Percentiles rank a stretch among this genome's conserved stretches.
These are phyloP conservation scores for Tenthredo amoena DNA, from an alignment of 2,888 invertebrate species.

Conservation along the genomic window DNA sequence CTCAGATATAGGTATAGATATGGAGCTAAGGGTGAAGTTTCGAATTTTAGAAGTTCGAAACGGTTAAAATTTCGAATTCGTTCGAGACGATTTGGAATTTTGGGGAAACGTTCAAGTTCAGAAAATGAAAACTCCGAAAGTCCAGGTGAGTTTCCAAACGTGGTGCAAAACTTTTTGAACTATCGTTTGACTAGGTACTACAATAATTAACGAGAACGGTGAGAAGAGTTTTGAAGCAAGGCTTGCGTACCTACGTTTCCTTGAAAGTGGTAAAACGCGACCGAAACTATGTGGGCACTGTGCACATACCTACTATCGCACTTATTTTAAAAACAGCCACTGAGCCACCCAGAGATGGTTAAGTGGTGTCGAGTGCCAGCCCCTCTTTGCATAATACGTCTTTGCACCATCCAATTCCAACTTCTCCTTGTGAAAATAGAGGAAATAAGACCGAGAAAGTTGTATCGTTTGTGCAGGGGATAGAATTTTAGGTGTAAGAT, in stretches of 20 bases:
- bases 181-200: too few relatives aligned
- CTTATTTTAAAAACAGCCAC: constrained; percentile 15
- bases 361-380: constrained; percentile 25
- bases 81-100: too few relatives aligned
- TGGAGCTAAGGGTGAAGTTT: too few relatives aligned
- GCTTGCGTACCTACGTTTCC: too few relatives aligned
- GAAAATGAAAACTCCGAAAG: too few relatives aligned
- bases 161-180: too few relatives aligned
- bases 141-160: not conserved
- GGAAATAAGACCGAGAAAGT: not conserved
- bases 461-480: not conserved
- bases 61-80: too few relatives aligned
- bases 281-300: too few relatives aligned
- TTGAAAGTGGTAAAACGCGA: too few relatives aligned
- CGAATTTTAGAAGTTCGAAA: too few relatives aligned
- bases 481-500: not conserved
- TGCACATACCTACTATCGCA: not conserved
- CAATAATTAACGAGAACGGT: not conserved
- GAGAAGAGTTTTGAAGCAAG: not conserved
- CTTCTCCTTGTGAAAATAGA: not conserved
- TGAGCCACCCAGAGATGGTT: not conserved
- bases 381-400: constrained; percentile 36
- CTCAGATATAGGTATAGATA: too few relatives aligned
- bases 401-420: constrained; percentile 40
- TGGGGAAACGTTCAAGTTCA: too few relatives aligned